A percentile compares a stretch with the other conserved stretches of the same genome.
These are phyloP conservation scores for Nycteola revayana DNA, from an alignment of 2,888 invertebrate genomes.

Conservation along the genomic window DNA sequence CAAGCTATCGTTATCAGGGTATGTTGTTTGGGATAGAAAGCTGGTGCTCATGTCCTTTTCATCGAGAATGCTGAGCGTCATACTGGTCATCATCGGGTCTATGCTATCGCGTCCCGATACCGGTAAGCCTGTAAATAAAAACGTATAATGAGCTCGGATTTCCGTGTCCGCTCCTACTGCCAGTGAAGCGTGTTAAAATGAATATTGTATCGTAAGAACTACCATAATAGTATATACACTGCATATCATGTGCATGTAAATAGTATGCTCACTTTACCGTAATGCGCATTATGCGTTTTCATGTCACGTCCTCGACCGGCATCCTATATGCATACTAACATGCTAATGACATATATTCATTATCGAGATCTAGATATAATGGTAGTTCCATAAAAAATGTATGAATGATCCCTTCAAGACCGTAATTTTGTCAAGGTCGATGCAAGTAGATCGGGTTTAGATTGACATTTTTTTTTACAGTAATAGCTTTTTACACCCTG, in stretches of 20 bases:
- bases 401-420: too few species aligned
- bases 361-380: too few species aligned
- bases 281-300: background rate
- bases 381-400: too few species aligned
- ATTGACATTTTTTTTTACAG: too few species aligned
- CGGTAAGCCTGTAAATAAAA: slow-evolving; percentile 49
- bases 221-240: background rate
- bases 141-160: background rate
- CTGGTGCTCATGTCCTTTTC: slow-evolving; percentile 80
- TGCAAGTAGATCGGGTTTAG: too few species aligned
- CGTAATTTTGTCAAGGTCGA: too few species aligned
- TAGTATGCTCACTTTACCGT: background rate
- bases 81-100: slow-evolving; percentile 75
- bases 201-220: background rate
- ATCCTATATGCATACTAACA: too few species aligned
- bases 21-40: slow-evolving; percentile 74
- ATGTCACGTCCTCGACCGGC: too few species aligned
- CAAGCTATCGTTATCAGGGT: slow-evolving; percentile 72
- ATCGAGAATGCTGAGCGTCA: slow-evolving; percentile 75
- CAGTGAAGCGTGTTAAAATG: background rate
- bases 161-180: background rate
- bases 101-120: slow-evolving; percentile 63
- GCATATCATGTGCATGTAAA: background rate
- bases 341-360: too few species aligned
- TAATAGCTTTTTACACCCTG: too few species aligned